phyloP scores from a whole-genome alignment of 1,140 invertebrate species.

The Aphelenchoides besseyi region DNA sequence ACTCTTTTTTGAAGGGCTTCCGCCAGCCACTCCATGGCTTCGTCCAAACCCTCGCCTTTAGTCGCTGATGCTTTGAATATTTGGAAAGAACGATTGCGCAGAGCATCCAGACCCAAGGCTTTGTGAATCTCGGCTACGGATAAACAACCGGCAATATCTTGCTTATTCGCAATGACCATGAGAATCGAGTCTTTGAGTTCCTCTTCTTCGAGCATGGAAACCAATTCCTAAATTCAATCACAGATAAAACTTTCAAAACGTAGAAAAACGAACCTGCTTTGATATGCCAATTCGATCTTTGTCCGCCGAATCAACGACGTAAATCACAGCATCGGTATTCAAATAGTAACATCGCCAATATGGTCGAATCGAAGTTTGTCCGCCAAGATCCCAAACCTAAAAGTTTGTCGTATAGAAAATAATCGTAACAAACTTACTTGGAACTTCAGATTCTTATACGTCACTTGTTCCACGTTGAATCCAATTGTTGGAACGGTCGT shows the following conservation, averaged over 20 bases:
- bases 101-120: conserved; percentile 83
- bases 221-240: conserved; percentile 66
- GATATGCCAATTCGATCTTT: conserved; percentile 96
- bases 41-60: conserved; percentile 94
- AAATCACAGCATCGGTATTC: conserved; percentile 99
- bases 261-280: conserved; percentile 75
- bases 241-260: neutral
- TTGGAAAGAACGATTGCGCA: conserved; percentile 96
- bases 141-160: conserved; percentile 92
- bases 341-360: conserved; percentile 99
- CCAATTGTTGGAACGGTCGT: conserved; percentile 96
- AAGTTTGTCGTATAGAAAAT: conserved; percentile 24
- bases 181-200: conserved; percentile 89
- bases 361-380: conserved; percentile 92
- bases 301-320: conserved; percentile 98
- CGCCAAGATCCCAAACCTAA: conserved; percentile 87
- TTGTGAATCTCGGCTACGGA: conserved; percentile 93
- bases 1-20: conserved; percentile 47
- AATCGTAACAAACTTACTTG: conserved; percentile 68
- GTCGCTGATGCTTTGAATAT: conserved; percentile 98
- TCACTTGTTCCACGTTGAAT: conserved; percentile 95
- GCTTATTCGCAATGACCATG: conserved; percentile 97
- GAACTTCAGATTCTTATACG: conserved; percentile 81
- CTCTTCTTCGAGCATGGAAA: conserved; percentile 96
- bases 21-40: conserved; percentile 87